phyloP scores from a whole-genome alignment of 2,888 invertebrate species.

The Orthosia cruda region DNA sequence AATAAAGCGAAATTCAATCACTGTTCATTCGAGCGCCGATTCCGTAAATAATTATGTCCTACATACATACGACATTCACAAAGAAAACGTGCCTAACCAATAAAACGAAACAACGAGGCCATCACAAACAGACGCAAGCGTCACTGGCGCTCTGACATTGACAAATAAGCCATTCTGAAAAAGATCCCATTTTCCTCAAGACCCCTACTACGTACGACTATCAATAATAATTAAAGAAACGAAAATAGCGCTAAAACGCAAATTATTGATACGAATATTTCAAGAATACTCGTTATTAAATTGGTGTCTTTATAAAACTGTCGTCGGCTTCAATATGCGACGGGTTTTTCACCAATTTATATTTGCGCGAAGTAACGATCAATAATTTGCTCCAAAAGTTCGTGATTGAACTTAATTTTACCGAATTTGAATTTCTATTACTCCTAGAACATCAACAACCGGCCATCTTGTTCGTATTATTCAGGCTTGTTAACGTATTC shows the following conservation, averaged over 20 bases:
- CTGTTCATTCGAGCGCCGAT: conserved; percentile 30
- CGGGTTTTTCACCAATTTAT: conserved; percentile 19
- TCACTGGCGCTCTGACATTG: conserved; percentile 86
- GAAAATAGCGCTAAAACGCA: conserved; percentile 64
- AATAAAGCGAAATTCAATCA: conserved; percentile 44
- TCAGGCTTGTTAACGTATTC: conserved; percentile 20
- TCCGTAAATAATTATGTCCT: conserved; percentile 65
- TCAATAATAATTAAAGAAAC: conserved; percentile 75
- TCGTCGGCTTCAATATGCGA: conserved; percentile 9
- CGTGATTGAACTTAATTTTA: conserved; percentile 40
- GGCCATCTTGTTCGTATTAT: conserved; percentile 27
- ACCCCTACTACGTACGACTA: conserved; percentile 79
- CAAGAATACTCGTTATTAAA: conserved; percentile 62
- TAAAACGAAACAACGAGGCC: conserved; percentile 86
- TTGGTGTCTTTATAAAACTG: conserved; percentile 58
- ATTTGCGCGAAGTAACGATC: conserved; percentile 27
- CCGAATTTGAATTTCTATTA: conserved; percentile 41
- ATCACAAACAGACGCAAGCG: conserved; percentile 87
- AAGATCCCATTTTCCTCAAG: conserved; percentile 83
- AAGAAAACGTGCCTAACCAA: conserved; percentile 81
- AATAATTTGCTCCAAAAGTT: conserved; percentile 22
- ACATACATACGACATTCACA: conserved; percentile 66
- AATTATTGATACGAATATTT: conserved; percentile 69
- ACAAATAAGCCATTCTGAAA: conserved; percentile 88
- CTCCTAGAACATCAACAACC: conserved; percentile 22